A percentile compares a stretch with the other conserved stretches of the same genome.
These are phyloP conservation scores for Mesembrinibis cayennensis DNA, from an alignment of 2,113 vertebrate species.

Conservation along the genomic window DNA sequence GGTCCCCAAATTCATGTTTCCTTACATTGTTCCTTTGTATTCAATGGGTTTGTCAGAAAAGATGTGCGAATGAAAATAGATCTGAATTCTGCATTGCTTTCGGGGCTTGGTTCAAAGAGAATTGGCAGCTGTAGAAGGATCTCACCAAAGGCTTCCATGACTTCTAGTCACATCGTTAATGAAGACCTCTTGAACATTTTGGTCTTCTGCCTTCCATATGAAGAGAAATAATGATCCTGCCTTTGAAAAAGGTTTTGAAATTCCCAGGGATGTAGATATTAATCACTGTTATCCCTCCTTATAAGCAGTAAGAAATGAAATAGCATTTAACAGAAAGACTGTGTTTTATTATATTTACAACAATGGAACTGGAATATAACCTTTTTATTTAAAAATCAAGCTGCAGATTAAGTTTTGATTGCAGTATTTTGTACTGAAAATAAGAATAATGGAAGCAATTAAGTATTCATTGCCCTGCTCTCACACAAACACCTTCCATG, in stretches of 20 bases:
- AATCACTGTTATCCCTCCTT: background rate
- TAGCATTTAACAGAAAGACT: background rate
- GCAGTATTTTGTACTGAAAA: conserved; percentile 41
- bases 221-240: conserved; percentile 5
- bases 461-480: conserved; percentile 50
- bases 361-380: conserved; percentile 20
- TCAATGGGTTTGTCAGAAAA: background rate
- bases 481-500: conserved; percentile 60
- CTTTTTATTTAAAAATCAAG: conserved; percentile 52
- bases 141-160: background rate
- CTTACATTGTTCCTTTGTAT: background rate
- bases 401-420: conserved; percentile 55
- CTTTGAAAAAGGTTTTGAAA: conserved; percentile 23
- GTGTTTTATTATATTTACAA: conserved; percentile 40
- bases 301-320: conserved; percentile 1
- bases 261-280: background rate
- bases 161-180: background rate
- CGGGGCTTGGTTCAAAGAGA: background rate
- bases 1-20: background rate
- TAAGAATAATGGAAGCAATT: conserved; percentile 66
- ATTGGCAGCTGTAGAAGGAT: background rate
- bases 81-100: background rate
- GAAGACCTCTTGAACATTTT: background rate
- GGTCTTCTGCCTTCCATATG: background rate
- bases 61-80: background rate